A percentile compares a stretch with the other conserved stretches of the same genome.
Evolutionary conservation across 2,797 vertebrate species (phyloP).

Genomic region (Cetoscarus ocellatus): DNA sequence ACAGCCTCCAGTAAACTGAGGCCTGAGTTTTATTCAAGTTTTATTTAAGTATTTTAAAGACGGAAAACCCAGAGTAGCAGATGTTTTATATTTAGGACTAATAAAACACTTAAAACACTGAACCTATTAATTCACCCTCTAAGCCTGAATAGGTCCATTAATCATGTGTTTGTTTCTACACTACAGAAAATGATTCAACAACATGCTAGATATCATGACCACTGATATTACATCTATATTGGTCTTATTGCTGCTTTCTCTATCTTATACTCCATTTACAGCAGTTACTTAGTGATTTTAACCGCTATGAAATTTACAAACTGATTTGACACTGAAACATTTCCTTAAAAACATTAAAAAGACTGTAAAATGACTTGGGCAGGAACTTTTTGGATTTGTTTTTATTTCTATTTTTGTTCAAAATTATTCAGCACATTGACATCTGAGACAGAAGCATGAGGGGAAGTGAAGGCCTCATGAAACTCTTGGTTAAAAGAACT

Average conservation of each 20-base stretch:
- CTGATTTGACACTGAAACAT: conserved; percentile 35
- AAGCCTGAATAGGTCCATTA: neutral
- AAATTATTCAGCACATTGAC: conserved; percentile 40
- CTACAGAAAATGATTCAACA: neutral
- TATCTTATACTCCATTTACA: conserved; percentile 20
- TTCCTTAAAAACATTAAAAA: conserved; percentile 24
- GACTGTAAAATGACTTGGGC: conserved; percentile 18
- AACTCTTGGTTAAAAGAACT: conserved; percentile 38
- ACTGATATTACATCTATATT: neutral
- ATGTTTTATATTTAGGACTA: neutral
- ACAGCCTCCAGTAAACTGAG: no score
- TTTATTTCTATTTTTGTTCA: neutral
- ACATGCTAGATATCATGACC: neutral
- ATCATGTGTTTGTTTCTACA: conserved; percentile 5
- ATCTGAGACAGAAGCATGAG: conserved; percentile 15
- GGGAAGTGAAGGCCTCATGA: conserved; percentile 4
- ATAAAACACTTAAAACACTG: conserved; percentile 1
- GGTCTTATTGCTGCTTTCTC: conserved; percentile 27
- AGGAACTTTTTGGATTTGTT: conserved; percentile 9
- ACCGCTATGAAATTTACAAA: conserved; percentile 17
- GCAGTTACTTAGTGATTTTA: neutral
- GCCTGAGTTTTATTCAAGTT: no score
- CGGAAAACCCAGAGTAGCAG: no score
- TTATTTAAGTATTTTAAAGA: no score
- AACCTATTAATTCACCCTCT: neutral